Percentiles rank a stretch among this genome's conserved stretches.
phyloP scores from a whole-genome alignment of 2,113 vertebrate genomes.

The Lepus europaeus region DNA sequence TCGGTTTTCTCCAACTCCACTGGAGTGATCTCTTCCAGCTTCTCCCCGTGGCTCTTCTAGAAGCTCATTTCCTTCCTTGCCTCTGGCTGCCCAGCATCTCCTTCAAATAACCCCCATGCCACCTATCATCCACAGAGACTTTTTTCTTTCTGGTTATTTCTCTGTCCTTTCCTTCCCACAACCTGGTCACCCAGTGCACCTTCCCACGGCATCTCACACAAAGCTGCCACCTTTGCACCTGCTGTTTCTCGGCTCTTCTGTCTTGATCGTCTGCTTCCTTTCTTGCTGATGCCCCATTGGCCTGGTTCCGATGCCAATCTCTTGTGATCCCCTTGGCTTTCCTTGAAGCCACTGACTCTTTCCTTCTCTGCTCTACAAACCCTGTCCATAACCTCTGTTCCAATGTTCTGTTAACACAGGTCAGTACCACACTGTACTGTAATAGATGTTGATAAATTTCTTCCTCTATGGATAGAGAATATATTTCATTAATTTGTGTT shows the following conservation, averaged over 20 bases:
- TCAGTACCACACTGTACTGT: background rate
- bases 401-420: background rate
- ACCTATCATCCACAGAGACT: background rate
- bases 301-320: background rate
- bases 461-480: conserved; percentile 12
- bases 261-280: background rate
- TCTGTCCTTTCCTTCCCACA: background rate
- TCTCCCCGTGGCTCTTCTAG: background rate
- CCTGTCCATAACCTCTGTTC: background rate
- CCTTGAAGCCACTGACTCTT: background rate
- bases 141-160: conserved; percentile 21
- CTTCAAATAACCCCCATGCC: background rate
- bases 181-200: background rate
- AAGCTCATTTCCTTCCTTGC: background rate
- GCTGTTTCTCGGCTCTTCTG: background rate
- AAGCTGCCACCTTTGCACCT: background rate
- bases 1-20: background rate
- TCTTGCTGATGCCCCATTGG: background rate
- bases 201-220: background rate
- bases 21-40: background rate
- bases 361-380: conserved; percentile 23
- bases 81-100: background rate
- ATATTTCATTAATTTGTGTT: conserved; percentile 54
- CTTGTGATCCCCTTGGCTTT: background rate
- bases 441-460: conserved; percentile 12